Percentiles rank a stretch among this genome's conserved stretches.
phyloP scores from a whole-genome alignment of 2,113 vertebrate species.

The Brienomyrus longianalis region DNA sequence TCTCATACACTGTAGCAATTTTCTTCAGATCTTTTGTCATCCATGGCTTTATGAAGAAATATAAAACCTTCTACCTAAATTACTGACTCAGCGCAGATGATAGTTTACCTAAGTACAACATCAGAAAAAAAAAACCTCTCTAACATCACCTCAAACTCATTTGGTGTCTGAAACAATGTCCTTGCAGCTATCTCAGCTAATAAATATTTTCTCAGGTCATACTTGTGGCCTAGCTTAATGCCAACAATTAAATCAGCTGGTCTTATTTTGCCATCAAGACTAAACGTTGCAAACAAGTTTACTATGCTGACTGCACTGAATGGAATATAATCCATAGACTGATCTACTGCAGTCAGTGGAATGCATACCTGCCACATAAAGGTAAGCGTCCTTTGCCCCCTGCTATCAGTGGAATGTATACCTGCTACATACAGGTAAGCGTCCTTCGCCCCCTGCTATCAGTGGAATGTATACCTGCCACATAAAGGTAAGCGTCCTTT shows the following conservation, averaged over 20 bases:
- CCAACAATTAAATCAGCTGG: background rate
- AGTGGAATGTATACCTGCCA: background rate
- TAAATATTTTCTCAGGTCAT: background rate
- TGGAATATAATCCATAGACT: background rate
- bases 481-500: background rate
- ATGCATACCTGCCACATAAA: background rate
- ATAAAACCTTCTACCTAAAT: background rate
- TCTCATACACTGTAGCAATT: background rate
- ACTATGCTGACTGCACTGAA: background rate
- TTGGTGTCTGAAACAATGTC: background rate
- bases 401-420: background rate
- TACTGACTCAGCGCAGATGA: background rate
- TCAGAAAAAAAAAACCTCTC: background rate
- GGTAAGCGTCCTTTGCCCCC: background rate
- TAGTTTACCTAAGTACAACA: background rate
- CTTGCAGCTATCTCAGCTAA: background rate
- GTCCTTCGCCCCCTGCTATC: background rate
- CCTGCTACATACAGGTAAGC: background rate
- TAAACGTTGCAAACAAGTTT: background rate
- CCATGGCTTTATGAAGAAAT: background rate
- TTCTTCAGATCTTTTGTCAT: background rate
- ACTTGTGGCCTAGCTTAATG: background rate
- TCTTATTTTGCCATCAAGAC: background rate
- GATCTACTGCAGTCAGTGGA: background rate
- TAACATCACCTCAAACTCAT: background rate